phyloP scores from a whole-genome alignment of 2,113 vertebrate genomes.

The human region GRCh38 chr11:125572501-125573000 shows the following conservation, averaged over 20 bases:
- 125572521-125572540: slow-evolving; percentile 96
- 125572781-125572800: not conserved
- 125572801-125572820: not conserved
- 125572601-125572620: slow-evolving; percentile 12
- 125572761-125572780: not conserved
- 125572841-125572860: not conserved
- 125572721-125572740: not conserved
- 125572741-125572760: not conserved
- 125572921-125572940: not conserved
- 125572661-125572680: not conserved
- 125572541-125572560: slow-evolving; percentile 97
- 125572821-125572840: not conserved
- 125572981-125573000: not conserved
- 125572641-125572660: not conserved
- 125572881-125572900: not conserved
- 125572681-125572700: not conserved
- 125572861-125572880: not conserved
- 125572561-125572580: slow-evolving; percentile 91
- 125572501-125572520: slow-evolving; percentile 92
- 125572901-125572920: not conserved
- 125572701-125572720: not conserved
- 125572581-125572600: not conserved
- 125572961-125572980: not conserved
- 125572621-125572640: not conserved
- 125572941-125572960: not conserved